Conservation (phyloP, 2,888 invertebrate genomes). For the Bombyx huttoni region DNA sequence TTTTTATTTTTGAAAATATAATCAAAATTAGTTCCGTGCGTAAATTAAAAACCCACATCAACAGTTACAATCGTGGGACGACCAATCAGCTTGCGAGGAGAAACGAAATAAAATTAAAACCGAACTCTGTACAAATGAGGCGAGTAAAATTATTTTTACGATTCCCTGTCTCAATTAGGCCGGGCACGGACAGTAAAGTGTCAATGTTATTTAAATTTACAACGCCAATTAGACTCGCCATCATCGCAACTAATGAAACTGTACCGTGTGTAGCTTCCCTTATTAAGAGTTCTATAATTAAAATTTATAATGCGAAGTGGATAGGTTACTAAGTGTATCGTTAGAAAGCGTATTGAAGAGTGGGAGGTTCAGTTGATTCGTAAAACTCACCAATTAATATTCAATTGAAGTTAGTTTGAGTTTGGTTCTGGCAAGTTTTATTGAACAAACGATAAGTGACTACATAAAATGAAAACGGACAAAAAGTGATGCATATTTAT, state of each 20-base stretch:
- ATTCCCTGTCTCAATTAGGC: conserved; percentile 68
- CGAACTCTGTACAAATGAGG: conserved; percentile 61
- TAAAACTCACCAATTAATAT: neutral
- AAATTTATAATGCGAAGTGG: conserved; percentile 47
- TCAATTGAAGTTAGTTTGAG: too few relatives aligned
- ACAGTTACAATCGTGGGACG: conserved; percentile 27
- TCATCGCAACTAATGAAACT: conserved; percentile 61
- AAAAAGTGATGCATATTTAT: too few relatives aligned
- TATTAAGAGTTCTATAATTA: conserved; percentile 69
- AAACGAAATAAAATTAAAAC: conserved; percentile 62
- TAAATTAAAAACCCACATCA: conserved; percentile 46
- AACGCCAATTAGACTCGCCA: conserved; percentile 67
- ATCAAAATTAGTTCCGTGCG: conserved; percentile 30
- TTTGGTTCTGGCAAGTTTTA: too few relatives aligned
- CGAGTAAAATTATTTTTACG: conserved; percentile 70
- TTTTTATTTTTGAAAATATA: conserved; percentile 24
- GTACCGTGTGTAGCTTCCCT: conserved; percentile 57
- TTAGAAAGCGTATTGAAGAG: neutral
- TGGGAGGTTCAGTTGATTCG: neutral
- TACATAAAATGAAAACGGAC: too few relatives aligned
- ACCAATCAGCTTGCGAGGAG: conserved; percentile 49
- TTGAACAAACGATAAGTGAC: too few relatives aligned
- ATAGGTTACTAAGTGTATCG: conserved; percentile 26
- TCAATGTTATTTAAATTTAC: conserved; percentile 71
- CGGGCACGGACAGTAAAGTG: conserved; percentile 59